Evolutionary conservation across 1,140 invertebrate species (phyloP), one percentile per base, ranked within the genome.

Genomic region (Pseudomyrmex cubaensis): DNA sequence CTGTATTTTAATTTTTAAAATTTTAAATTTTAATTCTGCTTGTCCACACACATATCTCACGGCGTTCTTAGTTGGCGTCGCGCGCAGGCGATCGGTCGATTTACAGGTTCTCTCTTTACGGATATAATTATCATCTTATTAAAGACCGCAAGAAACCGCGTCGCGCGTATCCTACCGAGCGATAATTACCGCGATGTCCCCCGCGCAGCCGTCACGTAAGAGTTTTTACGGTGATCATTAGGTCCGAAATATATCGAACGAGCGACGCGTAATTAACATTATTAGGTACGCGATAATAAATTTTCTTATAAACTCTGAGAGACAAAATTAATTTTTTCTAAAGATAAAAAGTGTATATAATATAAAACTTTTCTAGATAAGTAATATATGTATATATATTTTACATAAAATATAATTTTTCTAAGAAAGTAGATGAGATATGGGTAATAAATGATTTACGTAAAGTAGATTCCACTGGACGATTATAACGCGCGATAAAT

Each of bases 71-170:
- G n/a, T 78, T 61, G 52, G 20, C 17, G 48, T 54, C 74, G 13
- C 12, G 56, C 50, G 56, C 46, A 20, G 10, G 54, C 61, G 75
- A 86, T 89, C 77, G 67, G 52, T 66, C 61, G 78, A 87, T 85
- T 89, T 80, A 83, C 57, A 48, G 78, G 50, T 54, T 69, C 46
- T 67, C 61, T 63, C 35, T 20, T 25, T 22, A 25, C 35, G 9
- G 15, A 70, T 46, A 86, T 84, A 82, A 86, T 89, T 84, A 89
- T 82, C 20, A n/a, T 57, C 50, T 56, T 84, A 59, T 69, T 73
- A 70, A 62, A 78, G 50, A 50, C 70, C 35, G 50, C 52, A 74
- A 84, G 77, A 25, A 70, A 57, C 50, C 48, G 25, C 72, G 5
- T 20, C 17, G 85, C 54, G 66, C 56, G 35, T 35, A 35, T 25